Evolutionary conservation across 2,797 vertebrate species (phyloP), one percentile per base, ranked within the genome.

Genomic region (Parauchenoglanis ngamensis): DNA sequence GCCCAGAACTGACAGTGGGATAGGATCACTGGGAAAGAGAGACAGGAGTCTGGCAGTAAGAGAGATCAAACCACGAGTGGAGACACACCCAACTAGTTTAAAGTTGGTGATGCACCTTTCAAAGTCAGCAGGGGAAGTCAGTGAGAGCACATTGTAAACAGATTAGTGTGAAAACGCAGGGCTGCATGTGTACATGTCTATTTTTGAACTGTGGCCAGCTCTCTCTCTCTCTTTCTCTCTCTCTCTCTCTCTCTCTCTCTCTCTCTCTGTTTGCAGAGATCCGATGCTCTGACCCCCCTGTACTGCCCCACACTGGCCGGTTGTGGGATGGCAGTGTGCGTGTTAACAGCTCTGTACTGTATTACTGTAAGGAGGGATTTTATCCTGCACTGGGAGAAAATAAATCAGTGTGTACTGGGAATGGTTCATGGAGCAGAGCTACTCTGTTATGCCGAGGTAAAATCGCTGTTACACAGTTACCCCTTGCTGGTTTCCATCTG

Each of bases 291-390:
- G 91, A 85, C 49, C 96, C 96, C 77, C 95, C 95, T 57, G 67
- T 93, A 67, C 92, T 96, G 90, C 90, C 94, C 75, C 92, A 93
- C 85, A 94, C 96, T 89, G 94, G 94, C 85, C 93, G 93, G 54
- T 73, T 94, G 85, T 97, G 96, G 92, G 93, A 95, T 86, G 94
- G 94, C 89, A 94, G 91, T 54, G 93, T 92, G 23, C 89, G 88
- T 0, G 93, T 94, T 68, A 97, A 96, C 87, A 95, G 95, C 89
- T 90, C 84, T 23, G 95, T 95, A 85, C 91, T 44, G 44, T 98
- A 97, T 90, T 85, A 92, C 73, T 98, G 97, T 92, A 91, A 92
- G 91, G 90, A 95, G 75, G 96, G 97, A 28, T 97, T 96, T 96
- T 92, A 94, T 90, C 87, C 91, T 67, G 89, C 89, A 0, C 81